Evolutionary conservation across 2,113 vertebrate species (phyloP), one percentile per base, ranked within the genome.

Genomic region (Dascyllus trimaculatus): DNA sequence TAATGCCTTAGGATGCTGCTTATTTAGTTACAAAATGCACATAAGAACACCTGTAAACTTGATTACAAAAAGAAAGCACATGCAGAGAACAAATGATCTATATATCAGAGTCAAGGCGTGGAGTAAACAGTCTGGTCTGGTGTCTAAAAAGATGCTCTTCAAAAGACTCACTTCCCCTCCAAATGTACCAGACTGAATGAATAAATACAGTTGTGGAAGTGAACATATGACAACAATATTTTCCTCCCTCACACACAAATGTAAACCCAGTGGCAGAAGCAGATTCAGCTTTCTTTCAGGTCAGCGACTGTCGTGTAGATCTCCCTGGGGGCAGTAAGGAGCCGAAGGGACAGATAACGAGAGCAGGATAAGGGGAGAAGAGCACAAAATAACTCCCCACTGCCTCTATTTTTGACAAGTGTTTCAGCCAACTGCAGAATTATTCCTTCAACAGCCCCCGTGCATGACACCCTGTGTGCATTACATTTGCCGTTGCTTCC

Each of bases 401-500:
- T 1, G 22, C 19, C 35, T 11, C n/a, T 1, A 0, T 49, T 62
- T 43, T 4, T 85, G 78, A 82, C 78, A 11, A 46, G 45, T 0
- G 43, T 62, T 82, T 71, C 32, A 78, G 60, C 54, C 45, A 1
- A 3, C 59, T 21, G 26, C 15, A 32, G 5, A 57, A 51, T 49
- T 2, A 10, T 68, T 75, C 75, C 71, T 76, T 38, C 26, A n/a
- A 25, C 52, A 67, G 38, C 10, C 10, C n/a, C 24, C 15, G 22
- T 7, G 38, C 24, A 53, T 22, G 53, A 78, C 72, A 52, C 45
- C 38, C 22, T 9, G 48, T n/a, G 19, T 25, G 26, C n/a, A 15
- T 53, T 61, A 35, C 71, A 78, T 84, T 81, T 81, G 59, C 54
- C 66, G 69, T 0, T 60, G 58, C 65, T 24, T 78, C 65, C 19